phyloP scores from a whole-genome alignment of 2,113 vertebrate species.

The Scortum barcoo region DNA sequence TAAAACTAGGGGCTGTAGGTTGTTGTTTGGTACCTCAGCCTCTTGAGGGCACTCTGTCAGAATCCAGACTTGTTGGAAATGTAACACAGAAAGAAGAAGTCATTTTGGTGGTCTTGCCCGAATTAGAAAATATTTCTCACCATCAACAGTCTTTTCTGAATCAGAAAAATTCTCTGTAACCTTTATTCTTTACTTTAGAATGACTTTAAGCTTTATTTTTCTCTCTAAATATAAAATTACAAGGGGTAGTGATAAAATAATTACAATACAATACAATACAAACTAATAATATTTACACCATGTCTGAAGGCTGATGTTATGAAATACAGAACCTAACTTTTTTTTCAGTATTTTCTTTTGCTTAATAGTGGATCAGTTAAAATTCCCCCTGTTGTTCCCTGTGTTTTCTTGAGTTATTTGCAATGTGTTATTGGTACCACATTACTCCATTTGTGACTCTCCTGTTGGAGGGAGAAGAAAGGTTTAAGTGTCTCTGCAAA shows the following conservation, averaged over 20 bases:
- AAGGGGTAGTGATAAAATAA: too few relatives aligned
- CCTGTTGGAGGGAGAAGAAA: background rate
- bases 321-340: background rate
- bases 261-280: too few relatives aligned
- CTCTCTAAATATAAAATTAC: background rate
- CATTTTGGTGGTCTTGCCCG: background rate
- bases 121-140: background rate
- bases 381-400: background rate
- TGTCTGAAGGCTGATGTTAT: background rate
- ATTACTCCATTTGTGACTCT: background rate
- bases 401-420: background rate
- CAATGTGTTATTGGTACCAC: background rate
- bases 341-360: background rate
- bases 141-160: background rate
- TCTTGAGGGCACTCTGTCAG: conserved; percentile 14
- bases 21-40: conserved; percentile 10
- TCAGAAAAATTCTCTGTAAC: background rate
- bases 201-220: background rate
- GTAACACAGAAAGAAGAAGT: background rate
- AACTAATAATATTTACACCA: too few relatives aligned
- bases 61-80: background rate
- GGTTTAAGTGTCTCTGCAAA: background rate
- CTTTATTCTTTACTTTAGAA: background rate
- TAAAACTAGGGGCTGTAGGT: background rate
- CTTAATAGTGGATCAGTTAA: background rate